Percentiles rank a stretch among this genome's conserved stretches.
These are phyloP conservation scores for Ophraella communa DNA, from an alignment of 2,888 invertebrate genomes.

Conservation along the genomic window DNA sequence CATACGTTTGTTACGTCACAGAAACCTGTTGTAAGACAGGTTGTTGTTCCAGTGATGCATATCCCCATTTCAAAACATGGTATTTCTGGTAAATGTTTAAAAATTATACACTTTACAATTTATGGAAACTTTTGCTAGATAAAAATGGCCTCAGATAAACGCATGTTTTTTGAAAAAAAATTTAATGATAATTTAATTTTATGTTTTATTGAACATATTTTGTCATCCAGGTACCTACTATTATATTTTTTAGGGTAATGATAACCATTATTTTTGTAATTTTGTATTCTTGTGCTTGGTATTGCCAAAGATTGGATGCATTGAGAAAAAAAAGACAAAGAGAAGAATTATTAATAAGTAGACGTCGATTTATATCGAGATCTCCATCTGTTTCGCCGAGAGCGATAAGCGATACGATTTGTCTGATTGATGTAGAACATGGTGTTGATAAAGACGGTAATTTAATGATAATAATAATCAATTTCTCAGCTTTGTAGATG, in stretches of 20 bases:
- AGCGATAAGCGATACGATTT: background rate
- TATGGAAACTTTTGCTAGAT: too few relatives aligned
- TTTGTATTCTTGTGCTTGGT: constrained; percentile 31
- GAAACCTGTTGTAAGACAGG: constrained; percentile 33
- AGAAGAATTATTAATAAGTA: background rate
- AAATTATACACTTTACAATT: background rate
- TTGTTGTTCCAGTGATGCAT: constrained; percentile 24
- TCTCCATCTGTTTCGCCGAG: background rate
- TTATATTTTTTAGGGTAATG: constrained; percentile 25
- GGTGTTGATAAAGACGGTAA: background rate
- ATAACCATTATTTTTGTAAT: constrained; percentile 17
- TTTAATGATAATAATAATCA: background rate
- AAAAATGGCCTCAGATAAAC: too few relatives aligned
- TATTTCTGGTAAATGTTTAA: constrained; percentile 31
- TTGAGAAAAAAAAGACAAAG: constrained; percentile 5
- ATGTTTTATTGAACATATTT: too few relatives aligned
- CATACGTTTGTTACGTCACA: constrained; percentile 28
- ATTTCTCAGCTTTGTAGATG: too few relatives aligned
- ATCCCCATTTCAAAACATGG: constrained; percentile 31
- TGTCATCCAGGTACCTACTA: background rate
- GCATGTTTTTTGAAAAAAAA: too few relatives aligned
- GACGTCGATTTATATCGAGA: background rate
- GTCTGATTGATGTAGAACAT: background rate
- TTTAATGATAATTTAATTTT: too few relatives aligned
- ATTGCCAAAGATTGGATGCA: constrained; percentile 25